phyloP scores from a whole-genome alignment of 2,888 invertebrate genomes.

The Molorchus minor region DNA sequence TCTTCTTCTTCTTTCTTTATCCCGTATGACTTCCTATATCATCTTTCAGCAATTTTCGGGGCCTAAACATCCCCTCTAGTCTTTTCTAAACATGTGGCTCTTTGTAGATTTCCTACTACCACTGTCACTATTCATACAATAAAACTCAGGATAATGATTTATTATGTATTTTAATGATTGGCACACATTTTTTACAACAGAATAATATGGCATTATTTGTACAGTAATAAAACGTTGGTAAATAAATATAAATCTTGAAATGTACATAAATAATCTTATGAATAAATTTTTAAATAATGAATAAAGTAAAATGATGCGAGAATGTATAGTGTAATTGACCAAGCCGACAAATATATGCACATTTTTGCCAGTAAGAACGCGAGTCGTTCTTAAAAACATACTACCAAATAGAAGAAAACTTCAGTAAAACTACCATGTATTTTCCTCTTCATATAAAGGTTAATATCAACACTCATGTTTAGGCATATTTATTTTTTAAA shows the following conservation, averaged over 20 bases:
- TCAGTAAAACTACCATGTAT: too few species aligned
- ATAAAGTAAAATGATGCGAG: conserved; percentile 32
- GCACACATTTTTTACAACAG: conserved; percentile 61
- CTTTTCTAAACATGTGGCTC: too few species aligned
- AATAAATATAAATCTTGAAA: conserved; percentile 53
- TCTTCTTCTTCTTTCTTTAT: too few species aligned
- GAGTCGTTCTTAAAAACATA: conserved; percentile 4
- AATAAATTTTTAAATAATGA: conserved; percentile 31
- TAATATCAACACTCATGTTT: neutral
- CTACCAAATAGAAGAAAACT: neutral
- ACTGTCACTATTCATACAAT: too few species aligned
- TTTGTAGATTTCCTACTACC: too few species aligned
- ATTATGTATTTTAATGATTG: conserved; percentile 59
- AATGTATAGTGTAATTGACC: conserved; percentile 26
- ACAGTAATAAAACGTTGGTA: conserved; percentile 54
- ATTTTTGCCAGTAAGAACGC: conserved; percentile 9
- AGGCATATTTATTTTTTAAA: neutral
- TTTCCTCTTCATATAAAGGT: too few species aligned
- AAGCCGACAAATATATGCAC: conserved; percentile 19
- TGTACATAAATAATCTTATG: conserved; percentile 46
- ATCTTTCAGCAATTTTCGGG: too few species aligned
- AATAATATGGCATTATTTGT: conserved; percentile 60
- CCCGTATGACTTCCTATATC: too few species aligned
- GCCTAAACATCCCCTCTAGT: too few species aligned
- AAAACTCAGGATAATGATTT: conserved; percentile 19